These are phyloP conservation scores for Pluvianellus socialis DNA, from an alignment of 2,113 vertebrate species.

Conservation along the genomic window DNA sequence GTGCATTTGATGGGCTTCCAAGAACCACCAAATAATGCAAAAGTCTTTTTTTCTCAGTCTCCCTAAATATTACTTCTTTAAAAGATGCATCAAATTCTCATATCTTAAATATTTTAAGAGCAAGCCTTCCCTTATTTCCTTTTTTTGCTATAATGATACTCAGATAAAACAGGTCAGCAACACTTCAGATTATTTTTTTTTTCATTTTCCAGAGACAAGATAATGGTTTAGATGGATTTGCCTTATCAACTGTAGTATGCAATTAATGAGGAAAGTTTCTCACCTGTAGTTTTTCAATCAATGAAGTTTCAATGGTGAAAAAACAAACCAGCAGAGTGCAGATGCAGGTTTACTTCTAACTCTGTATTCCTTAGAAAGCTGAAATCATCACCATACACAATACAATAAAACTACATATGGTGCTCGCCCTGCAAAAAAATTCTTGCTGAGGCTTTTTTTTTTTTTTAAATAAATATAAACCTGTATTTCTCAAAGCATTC, in stretches of 20 bases:
- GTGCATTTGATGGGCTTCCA: background rate
- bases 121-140: background rate
- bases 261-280: conserved; percentile 33
- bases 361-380: background rate
- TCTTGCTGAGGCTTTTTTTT: background rate
- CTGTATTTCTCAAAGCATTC: background rate
- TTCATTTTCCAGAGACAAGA: background rate
- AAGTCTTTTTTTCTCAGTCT: background rate
- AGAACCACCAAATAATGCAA: background rate
- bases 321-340: background rate
- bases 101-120: background rate
- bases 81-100: background rate
- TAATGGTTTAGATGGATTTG: conserved; percentile 7
- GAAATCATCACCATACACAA: background rate
- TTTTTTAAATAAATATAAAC: background rate
- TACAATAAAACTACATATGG: background rate
- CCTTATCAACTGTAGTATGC: background rate
- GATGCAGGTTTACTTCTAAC: background rate
- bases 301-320: conserved; percentile 8
- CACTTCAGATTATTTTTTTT: background rate
- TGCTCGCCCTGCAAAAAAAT: background rate
- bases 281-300: conserved; percentile 42
- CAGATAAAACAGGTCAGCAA: background rate
- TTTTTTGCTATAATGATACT: background rate
- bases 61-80: background rate